Percentiles rank a stretch among this genome's conserved stretches.
Conservation (phyloP, 1,140 invertebrate genomes). For the Musca domestica region DNA sequence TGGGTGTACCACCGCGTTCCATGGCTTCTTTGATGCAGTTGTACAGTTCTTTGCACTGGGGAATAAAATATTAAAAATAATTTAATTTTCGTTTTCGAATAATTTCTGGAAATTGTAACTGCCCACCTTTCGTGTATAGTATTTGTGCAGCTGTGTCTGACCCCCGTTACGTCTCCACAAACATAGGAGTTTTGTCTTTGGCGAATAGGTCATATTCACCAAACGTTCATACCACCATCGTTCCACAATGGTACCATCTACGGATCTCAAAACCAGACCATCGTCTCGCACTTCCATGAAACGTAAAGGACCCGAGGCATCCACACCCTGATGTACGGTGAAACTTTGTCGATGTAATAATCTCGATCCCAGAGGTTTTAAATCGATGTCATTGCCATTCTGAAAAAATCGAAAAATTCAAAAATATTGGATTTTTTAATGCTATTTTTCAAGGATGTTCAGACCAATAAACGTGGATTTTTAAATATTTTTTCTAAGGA, state of each 20-base stretch:
- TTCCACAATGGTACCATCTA: slow-evolving; percentile 82
- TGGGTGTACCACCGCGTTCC: slow-evolving; percentile 86
- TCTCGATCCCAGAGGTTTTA: slow-evolving; percentile 88
- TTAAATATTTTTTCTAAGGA: background rate
- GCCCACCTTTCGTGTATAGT: slow-evolving; percentile 95
- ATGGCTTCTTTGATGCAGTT: slow-evolving; percentile 98
- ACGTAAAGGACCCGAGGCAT: slow-evolving; percentile 86
- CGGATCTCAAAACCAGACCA: slow-evolving; percentile 90
- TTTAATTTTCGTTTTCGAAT: background rate
- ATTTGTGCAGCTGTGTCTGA: slow-evolving; percentile 91
- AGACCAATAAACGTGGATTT: background rate
- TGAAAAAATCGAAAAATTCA: slow-evolving; percentile 44
- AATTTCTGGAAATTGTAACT: background rate
- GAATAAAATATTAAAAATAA: background rate
- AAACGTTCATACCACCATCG: slow-evolving; percentile 99
- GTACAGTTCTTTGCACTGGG: slow-evolving; percentile 97
- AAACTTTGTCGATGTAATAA: slow-evolving; percentile 96
- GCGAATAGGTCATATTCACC: slow-evolving; percentile 99
- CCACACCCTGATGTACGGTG: slow-evolving; percentile 91
- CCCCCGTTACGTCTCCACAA: slow-evolving; percentile 90
- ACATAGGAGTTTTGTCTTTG: slow-evolving; percentile 95
- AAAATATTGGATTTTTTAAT: background rate
- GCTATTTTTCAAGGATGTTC: no score
- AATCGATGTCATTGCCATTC: slow-evolving; percentile 95
- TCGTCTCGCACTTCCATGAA: slow-evolving; percentile 99